phyloP scores from a whole-genome alignment of 2,888 invertebrate genomes.

The Coleophora deauratella region DNA sequence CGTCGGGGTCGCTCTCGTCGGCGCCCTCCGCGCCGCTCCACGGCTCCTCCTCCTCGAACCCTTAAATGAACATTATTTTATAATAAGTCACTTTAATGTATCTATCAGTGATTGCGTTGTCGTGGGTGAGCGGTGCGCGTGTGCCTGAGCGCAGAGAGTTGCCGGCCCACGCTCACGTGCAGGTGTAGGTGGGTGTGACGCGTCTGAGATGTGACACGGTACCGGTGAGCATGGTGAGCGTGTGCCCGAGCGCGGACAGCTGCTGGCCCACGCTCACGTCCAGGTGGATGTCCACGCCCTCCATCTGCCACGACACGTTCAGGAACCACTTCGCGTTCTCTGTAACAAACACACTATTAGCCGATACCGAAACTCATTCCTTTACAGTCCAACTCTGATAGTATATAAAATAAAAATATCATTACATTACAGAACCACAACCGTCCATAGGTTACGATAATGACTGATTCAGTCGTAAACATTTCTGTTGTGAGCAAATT shows the following conservation, averaged over 20 bases:
- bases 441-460: too few relatives aligned
- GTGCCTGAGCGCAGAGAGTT: constrained; percentile 93
- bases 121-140: constrained; percentile 95
- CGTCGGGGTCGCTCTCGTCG: constrained; percentile 85
- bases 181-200: constrained; percentile 96
- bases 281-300: constrained; percentile 97
- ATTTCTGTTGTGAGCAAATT: too few relatives aligned
- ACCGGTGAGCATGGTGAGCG: constrained; percentile 95
- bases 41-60: constrained; percentile 85
- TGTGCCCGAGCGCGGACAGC: constrained; percentile 93
- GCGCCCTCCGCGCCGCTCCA: constrained; percentile 64
- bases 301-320: constrained; percentile 99
- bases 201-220: too few relatives aligned
- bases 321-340: constrained; percentile 98
- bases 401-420: too few relatives aligned
- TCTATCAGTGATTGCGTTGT: too few relatives aligned
- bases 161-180: constrained; percentile 96
- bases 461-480: too few relatives aligned
- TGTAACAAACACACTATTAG: too few relatives aligned
- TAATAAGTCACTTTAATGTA: too few relatives aligned
- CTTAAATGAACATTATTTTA: constrained; percentile 19
- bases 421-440: too few relatives aligned
- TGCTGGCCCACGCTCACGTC: constrained; percentile 98
- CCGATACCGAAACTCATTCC: too few relatives aligned
- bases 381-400: too few relatives aligned